A percentile compares a stretch with the other conserved stretches of the same genome.
Conservation (phyloP, 2,888 invertebrate species). For the Hymenopus coronatus region DNA sequence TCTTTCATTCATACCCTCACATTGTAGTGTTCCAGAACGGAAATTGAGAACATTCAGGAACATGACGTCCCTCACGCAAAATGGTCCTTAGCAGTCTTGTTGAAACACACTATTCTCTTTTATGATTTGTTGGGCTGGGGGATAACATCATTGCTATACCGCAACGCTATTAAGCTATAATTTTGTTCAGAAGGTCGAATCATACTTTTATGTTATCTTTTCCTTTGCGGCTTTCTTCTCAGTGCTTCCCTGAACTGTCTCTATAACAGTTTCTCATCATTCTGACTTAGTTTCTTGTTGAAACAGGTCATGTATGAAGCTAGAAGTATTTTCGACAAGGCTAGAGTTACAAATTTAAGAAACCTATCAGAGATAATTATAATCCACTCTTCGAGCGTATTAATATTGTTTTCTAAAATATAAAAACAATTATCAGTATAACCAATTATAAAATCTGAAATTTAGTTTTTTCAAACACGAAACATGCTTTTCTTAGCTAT, state of each 20-base stretch:
- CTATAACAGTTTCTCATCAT: too few species aligned
- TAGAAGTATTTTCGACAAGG: too few species aligned
- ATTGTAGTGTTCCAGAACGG: constrained; percentile 2
- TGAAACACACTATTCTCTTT: background rate
- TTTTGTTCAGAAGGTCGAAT: background rate
- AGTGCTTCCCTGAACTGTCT: background rate
- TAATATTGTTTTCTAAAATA: too few species aligned
- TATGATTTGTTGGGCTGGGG: background rate
- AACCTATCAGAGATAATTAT: too few species aligned
- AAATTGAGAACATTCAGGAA: constrained; percentile 8
- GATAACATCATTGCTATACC: background rate
- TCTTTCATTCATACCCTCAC: constrained; percentile 5
- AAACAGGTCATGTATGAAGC: too few species aligned
- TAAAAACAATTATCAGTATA: too few species aligned
- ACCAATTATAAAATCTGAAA: too few species aligned
- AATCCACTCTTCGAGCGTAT: too few species aligned
- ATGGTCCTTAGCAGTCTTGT: constrained; percentile 1
- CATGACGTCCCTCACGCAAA: constrained; percentile 11
- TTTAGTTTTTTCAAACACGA: too few species aligned
- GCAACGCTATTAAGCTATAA: background rate
- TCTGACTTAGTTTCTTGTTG: too few species aligned
- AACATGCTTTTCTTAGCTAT: too few species aligned
- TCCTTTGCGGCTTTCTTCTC: background rate
- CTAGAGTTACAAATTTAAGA: too few species aligned
- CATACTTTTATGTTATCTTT: background rate